Conservation (phyloP, 1,140 invertebrate genomes). For the Trichogramma pretiosum region DNA sequence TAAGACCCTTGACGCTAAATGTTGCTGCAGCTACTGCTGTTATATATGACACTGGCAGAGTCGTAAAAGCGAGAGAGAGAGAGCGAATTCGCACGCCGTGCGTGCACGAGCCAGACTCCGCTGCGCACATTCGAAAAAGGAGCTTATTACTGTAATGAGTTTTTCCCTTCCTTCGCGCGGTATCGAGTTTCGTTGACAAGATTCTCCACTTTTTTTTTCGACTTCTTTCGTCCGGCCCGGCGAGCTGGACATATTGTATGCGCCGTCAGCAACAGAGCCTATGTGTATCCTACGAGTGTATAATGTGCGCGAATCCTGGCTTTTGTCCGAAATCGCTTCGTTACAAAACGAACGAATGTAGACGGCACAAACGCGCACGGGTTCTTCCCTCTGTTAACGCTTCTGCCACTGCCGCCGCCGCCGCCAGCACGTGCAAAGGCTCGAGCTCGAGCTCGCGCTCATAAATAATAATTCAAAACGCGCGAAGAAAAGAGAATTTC, state of each 20-base stretch:
- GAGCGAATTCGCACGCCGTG: neutral
- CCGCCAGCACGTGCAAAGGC: constrained; percentile 1
- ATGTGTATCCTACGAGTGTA: too few relatives aligned
- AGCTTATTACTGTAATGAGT: constrained; percentile 16
- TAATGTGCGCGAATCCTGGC: too few relatives aligned
- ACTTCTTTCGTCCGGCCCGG: neutral
- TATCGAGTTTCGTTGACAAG: constrained; percentile 16
- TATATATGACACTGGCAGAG: too few relatives aligned
- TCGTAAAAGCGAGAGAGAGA: too few relatives aligned
- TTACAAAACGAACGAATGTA: too few relatives aligned
- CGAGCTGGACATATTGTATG: too few relatives aligned
- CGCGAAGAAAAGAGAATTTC: too few relatives aligned
- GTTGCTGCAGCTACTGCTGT: neutral
- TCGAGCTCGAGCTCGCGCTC: constrained; percentile 6
- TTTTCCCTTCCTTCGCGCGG: constrained; percentile 7
- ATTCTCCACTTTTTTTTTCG: constrained; percentile 9
- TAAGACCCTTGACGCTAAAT: constrained; percentile 5
- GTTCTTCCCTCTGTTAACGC: neutral
- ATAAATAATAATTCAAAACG: neutral
- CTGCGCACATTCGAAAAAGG: neutral
- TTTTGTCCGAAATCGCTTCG: too few relatives aligned
- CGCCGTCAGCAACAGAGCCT: too few relatives aligned
- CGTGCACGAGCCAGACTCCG: too few relatives aligned
- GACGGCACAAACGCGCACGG: too few relatives aligned
- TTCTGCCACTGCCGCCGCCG: neutral